Evolutionary conservation across 2,113 vertebrate genomes (phyloP).

Genomic region (Cyanocitta stelleri): DNA sequence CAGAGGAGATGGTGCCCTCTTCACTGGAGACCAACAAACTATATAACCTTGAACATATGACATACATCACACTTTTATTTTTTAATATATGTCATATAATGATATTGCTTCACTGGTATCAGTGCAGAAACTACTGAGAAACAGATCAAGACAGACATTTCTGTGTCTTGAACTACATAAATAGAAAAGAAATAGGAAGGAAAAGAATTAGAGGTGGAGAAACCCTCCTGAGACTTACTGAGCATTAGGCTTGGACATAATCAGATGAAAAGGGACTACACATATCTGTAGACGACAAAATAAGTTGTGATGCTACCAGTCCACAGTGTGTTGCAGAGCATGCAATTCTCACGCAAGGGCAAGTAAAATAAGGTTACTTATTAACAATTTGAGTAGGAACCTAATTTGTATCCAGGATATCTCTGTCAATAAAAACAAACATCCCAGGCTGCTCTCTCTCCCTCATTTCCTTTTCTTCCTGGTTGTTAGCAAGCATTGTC

Average conservation of each 20-base stretch:
- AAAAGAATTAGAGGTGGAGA: background rate
- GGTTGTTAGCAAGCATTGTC: accelerated
- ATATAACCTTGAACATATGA: background rate
- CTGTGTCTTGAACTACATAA: background rate
- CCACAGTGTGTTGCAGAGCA: accelerated
- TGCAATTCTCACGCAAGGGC: background rate
- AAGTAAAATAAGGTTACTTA: background rate
- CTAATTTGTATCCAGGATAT: background rate
- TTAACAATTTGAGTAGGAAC: background rate
- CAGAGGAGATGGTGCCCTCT: background rate
- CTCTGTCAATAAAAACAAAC: background rate
- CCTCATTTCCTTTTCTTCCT: background rate
- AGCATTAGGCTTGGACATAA: background rate
- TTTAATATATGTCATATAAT: background rate
- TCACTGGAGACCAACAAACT: background rate
- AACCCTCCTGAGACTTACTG: background rate
- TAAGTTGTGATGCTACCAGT: background rate
- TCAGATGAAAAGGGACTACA: background rate
- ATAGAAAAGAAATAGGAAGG: background rate
- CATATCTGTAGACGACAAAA: background rate
- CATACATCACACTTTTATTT: background rate
- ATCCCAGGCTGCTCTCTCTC: background rate
- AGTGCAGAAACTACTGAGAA: background rate
- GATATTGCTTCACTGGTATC: background rate
- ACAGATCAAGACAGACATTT: background rate